Base-by-base conservation (phyloP, 2,797 vertebrate genomes). In the Chlorospingus flavigularis region DNA sequence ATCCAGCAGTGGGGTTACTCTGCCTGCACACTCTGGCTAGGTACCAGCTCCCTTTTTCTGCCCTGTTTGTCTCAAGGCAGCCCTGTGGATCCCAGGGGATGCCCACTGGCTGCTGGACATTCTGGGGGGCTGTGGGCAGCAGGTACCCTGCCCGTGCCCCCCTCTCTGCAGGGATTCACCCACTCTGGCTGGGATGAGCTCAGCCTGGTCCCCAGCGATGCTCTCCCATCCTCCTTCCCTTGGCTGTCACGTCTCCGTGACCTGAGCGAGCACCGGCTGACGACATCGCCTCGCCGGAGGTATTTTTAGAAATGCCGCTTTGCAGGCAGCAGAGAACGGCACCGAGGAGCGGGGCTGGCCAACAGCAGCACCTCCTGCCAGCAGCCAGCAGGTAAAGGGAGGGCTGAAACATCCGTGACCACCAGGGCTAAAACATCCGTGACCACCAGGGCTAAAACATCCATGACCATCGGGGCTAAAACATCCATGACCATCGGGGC, bases 231-330 rank as follows among this genome's bases (percentile, higher is more conserved):
- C 72, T 90, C 57, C 50, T 78, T 71, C 24, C 5, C 84, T 53
- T 50, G 71, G 73, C 54, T 84, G 73, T 75, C 91, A 84, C 13
- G 1, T 86, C 84, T 86, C 62, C 1, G 23, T 79, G 92, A 89
- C 95, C 89, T 48, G 60, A 92, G 75, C 28, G 4, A 86, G 60
- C 87, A 58, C n/a, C 6, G 8, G 78, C 74, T 92, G 93, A 91
- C 3, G 66, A 63, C 93, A 92, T 42, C 7, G 2, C 70, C 2
- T 42, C 6, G 2, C 70, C 2, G 20, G 40, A 86, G 74, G 89
- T 92, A 96, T 95, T 96, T 95, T 94, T 94, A 94, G 95, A 55
- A 77, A 42, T 7, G 11, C 74, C 0, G 45, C 83, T 90, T 75
- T 88, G 89, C 93, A 88, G 92, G 85, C 89, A 39, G 79, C 88